Evolutionary conservation across 1,140 invertebrate species (phyloP), one percentile per base, ranked within the genome.

Genomic region (Pseudoatta argentina): DNA sequence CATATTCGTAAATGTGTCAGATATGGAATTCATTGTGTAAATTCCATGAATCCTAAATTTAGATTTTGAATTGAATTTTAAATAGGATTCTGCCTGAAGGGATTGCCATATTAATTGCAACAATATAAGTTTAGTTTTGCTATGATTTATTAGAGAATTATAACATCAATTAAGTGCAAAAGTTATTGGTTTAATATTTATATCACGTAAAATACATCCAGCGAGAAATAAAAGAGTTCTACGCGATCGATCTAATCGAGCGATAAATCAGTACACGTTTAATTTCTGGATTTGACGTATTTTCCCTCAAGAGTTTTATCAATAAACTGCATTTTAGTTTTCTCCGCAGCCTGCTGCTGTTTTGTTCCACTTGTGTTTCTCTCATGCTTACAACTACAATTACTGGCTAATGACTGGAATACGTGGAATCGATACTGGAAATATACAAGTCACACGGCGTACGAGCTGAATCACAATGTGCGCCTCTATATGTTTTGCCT

Each of bases 401-500:
- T 77, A 73, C 59, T 30, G 53, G 71, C 39, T 77, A 89, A 87
- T 78, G 87, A 82, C 72, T 77, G 73, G 87, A 63, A 89, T 77
- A 89, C 59, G 67, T 72, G 73, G 71, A 86, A 90, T 90, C 85
- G 87, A 78, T 85, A 73, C 75, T 18, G 64, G 39, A 67, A 83
- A 85, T 86, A 59, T 81, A 81, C 53, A 39, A 78, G 53, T 24
- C 59, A 16, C 44, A 5, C 39, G 24, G 5, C 10, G 75, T 71
- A 18, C 67, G 30, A 53, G 48, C 48, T 27, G 73, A 88, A 75
- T 86, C 61, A 63, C 67, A 89, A 69, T 69, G 79, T 30, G 63
- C 51, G 64, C 57, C 66, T 77, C 63, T 73, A 67, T 73, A 67
- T 73, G 79, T 61, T 57, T 61, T 39, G 27, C 39, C 53, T 73